Evolutionary conservation across 1,140 invertebrate species (phyloP), one percentile per base, ranked within the genome.

Genomic region (Pantala flavescens): DNA sequence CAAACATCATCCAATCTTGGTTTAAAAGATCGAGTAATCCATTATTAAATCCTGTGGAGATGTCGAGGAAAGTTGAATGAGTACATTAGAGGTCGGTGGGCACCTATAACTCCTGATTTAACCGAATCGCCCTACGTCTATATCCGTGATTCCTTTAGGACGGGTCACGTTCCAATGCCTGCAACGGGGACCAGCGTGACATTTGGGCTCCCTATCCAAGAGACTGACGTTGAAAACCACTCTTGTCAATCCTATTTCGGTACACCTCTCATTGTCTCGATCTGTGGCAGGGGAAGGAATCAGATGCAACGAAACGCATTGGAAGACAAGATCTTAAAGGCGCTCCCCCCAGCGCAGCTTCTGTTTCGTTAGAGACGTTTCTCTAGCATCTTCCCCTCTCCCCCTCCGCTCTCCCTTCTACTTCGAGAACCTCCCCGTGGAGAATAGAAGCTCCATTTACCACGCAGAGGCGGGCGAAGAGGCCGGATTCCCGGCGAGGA

Each of bases 181-280:
- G 49, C 49, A 16, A 21, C 49, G 5, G 16, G 16, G 3, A 21
- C 12, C 12, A 63, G n/a, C 49, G 49, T 63, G 49, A 63, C 49
- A 63, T 63, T 63, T 63, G 49, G 49, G 49, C 49, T 16, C 2
- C 49, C n/a, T 3, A 63, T 63, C 49, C 49, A 63, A 21, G 49
- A 16, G 49, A 63, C 14, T 63, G 49, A 21, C 49, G 49, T 63
- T 21, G 49, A 19, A 21, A 16, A 21, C 49, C 14, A 7, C 16
- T 36, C 28, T 63, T 63, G 49, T 63, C 49, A 63, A 63, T 63
- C 49, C 49, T 63, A 63, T 63, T 63, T 63, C 49, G 49, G 49
- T 63, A 5, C 49, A 63, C 49, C 49, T 63, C 49, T 63, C 49
- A 36, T 36, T 63, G n/a, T 21, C 49, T 16, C 49, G 12, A 19